phyloP scores from a whole-genome alignment of 2,888 invertebrate genomes.

The Camptogramma bilineatum region DNA sequence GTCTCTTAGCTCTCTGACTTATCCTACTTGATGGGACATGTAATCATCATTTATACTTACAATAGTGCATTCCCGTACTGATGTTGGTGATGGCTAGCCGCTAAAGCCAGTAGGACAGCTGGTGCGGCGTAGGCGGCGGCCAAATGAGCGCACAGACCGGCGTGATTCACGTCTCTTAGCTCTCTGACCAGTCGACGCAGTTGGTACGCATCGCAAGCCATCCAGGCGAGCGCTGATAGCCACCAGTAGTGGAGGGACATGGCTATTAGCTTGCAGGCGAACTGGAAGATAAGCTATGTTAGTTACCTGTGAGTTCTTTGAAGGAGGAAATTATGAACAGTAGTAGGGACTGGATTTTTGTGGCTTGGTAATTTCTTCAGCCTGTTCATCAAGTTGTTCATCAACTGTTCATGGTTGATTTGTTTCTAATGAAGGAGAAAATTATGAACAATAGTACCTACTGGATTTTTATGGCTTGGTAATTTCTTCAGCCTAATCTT shows the following conservation, averaged over 20 bases:
- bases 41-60: conserved; percentile 85
- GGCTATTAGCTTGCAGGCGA: conserved; percentile 94
- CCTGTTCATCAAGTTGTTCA: too few relatives aligned
- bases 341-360: too few relatives aligned
- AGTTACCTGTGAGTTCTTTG: background rate
- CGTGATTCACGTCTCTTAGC: conserved; percentile 98
- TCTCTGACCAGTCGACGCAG: conserved; percentile 97
- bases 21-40: too few relatives aligned
- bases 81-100: conserved; percentile 96
- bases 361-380: too few relatives aligned
- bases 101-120: conserved; percentile 95
- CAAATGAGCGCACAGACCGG: conserved; percentile 96
- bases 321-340: too few relatives aligned
- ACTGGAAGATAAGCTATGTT: conserved; percentile 70
- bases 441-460: too few relatives aligned
- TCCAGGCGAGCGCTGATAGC: conserved; percentile 96
- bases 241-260: conserved; percentile 97
- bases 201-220: conserved; percentile 96
- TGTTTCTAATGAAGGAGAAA: too few relatives aligned
- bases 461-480: too few relatives aligned
- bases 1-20: conserved; percentile 95
- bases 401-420: too few relatives aligned
- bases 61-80: conserved; percentile 97
- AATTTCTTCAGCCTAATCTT: too few relatives aligned
- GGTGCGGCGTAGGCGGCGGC: conserved; percentile 97